Evolutionary conservation across 2,797 vertebrate genomes (phyloP), one percentile per base, ranked within the genome.

Genomic region (Hydrophis major): DNA sequence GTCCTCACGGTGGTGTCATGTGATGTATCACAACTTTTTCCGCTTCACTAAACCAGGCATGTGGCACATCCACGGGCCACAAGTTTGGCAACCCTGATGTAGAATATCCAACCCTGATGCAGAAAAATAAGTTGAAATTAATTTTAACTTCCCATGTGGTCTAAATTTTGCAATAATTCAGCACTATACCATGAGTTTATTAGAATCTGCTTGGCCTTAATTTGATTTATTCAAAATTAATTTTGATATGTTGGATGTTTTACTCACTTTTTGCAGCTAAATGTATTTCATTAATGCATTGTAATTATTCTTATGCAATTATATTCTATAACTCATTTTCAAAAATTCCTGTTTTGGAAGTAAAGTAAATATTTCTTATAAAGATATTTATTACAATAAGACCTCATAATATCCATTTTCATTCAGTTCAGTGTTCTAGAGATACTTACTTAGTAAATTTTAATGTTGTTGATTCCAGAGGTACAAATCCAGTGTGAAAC

Each of bases 381-480:
- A 53, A 42, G 25, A n/a, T 66, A 13, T 18, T 11, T 91, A 3
- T 66, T 87, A 25, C 28, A 87, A 55, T 57, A 78, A 27, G 14
- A 37, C 12, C 14, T 50, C n/a, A 22, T 47, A 20, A 61, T 18
- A 86, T 60, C 53, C n/a, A n/a, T 18, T 27, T 61, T 55, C n/a
- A 56, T 59, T 32, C 28, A 59, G 25, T 4, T 66, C 37, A 83
- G 8, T 3, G 50, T 42, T 91, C 92, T 59, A 89, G 90, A 2
- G n/a, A 95, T 93, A 97, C 99, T 99, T 97, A 99, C 99, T 99
- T 99, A 96, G 98, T 98, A 95, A 99, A 99, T 96, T 99, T 99
- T 94, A 99, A 97, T 90, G 98, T 95, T 3, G 98, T 99, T 94
- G 98, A 99, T 94, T 98, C 99, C 91, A 98, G 97, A 91, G 98